phyloP scores from a whole-genome alignment of 2,888 invertebrate species.

The Halocaridina rubra region DNA sequence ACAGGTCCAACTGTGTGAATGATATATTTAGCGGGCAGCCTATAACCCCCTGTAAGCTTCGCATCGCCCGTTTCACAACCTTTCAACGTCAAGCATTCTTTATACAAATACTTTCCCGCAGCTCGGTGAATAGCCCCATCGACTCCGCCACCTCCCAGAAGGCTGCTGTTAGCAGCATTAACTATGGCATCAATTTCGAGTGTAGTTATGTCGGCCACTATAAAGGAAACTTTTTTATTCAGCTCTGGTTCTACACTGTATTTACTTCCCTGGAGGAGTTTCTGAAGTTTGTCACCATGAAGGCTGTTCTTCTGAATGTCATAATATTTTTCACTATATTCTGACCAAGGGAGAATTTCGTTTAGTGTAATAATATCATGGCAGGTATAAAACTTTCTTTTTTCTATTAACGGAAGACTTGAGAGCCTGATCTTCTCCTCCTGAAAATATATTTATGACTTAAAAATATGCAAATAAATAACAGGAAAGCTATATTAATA shows the following conservation, averaged over 20 bases:
- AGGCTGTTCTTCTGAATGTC: neutral
- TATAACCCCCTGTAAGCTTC: slow-evolving; percentile 84
- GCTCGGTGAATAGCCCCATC: slow-evolving; percentile 90
- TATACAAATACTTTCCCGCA: slow-evolving; percentile 78
- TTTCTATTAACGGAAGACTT: neutral
- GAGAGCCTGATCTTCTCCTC: neutral
- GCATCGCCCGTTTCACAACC: slow-evolving; percentile 87
- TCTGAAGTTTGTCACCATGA: no score
- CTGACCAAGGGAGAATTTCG: slow-evolving; percentile 24
- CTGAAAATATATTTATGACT: no score
- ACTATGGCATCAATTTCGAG: slow-evolving; percentile 89
- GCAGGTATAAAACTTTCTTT: slow-evolving; percentile 12
- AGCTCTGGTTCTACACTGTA: slow-evolving; percentile 59
- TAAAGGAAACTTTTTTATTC: slow-evolving; percentile 70
- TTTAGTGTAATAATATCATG: neutral
- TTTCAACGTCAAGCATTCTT: slow-evolving; percentile 78
- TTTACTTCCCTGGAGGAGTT: neutral
- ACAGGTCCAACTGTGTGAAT: slow-evolving; percentile 91
- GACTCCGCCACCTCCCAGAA: slow-evolving; percentile 88
- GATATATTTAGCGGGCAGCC: slow-evolving; percentile 86
- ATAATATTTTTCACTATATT: neutral
- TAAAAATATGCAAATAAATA: no score
- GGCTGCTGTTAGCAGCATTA: slow-evolving; percentile 85
- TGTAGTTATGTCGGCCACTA: slow-evolving; percentile 84
- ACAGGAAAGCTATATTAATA: no score